A percentile compares a stretch with the other conserved stretches of the same genome.
Conservation (phyloP, 2,113 vertebrate species). For the Percina caprodes region DNA sequence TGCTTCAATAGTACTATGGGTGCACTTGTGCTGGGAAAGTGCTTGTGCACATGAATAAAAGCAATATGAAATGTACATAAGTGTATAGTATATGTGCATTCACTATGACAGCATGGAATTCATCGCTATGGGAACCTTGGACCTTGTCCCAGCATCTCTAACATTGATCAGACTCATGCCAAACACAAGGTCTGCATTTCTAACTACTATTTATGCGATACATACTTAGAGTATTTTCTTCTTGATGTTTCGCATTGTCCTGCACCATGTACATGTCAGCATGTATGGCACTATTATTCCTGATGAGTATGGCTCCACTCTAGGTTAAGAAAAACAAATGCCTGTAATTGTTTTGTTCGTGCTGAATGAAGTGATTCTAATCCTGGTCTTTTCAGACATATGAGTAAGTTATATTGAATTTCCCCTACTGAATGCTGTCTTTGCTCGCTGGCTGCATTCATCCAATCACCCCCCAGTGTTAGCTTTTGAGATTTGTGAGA, state of each 20-base stretch:
- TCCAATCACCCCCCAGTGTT: constrained; percentile 68
- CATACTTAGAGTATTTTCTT: not conserved
- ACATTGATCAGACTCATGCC: not conserved
- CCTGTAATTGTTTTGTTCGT: constrained; percentile 42
- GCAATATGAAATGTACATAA: constrained; percentile 4
- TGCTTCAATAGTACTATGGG: constrained; percentile 13
- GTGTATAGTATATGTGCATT: not conserved
- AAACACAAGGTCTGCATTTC: constrained; percentile 12
- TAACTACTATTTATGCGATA: not conserved
- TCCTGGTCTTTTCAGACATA: constrained; percentile 51
- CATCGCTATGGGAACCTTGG: not conserved
- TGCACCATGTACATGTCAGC: constrained; percentile 10
- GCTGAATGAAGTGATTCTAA: constrained; percentile 51
- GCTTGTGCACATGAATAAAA: not conserved
- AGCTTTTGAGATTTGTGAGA: constrained; percentile 71
- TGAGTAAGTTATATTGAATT: constrained; percentile 65
- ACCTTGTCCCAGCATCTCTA: not conserved
- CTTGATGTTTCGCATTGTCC: not conserved
- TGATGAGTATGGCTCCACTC: constrained; percentile 26
- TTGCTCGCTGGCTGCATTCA: constrained; percentile 54
- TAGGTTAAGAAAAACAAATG: constrained; percentile 31
- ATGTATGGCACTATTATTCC: constrained; percentile 5
- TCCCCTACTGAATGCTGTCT: constrained; percentile 54
- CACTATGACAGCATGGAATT: not conserved
- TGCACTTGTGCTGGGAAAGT: not conserved